These are phyloP conservation scores for Orthosia gothica DNA, from an alignment of 2,888 invertebrate genomes.

Conservation along the genomic window DNA sequence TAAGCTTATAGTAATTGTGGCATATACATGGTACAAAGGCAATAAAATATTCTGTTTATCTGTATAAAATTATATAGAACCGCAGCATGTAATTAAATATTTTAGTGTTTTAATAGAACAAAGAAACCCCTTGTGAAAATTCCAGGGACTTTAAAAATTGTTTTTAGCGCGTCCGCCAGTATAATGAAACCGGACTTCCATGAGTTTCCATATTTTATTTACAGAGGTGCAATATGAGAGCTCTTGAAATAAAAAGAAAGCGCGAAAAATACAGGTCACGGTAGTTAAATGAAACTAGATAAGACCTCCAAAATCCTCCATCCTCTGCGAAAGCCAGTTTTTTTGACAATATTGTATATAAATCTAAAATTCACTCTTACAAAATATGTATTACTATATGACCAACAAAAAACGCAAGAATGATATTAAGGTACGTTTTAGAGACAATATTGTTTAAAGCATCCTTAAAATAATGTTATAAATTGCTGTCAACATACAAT, in stretches of 20 bases:
- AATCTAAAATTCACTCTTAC: too few species aligned
- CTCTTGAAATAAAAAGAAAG: constrained; percentile 9
- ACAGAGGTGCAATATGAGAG: constrained; percentile 31
- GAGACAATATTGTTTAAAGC: too few species aligned
- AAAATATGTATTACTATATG: background rate
- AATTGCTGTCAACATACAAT: background rate
- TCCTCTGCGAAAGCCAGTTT: background rate
- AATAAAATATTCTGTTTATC: background rate
- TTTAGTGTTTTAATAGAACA: constrained; percentile 12
- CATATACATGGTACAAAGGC: too few species aligned
- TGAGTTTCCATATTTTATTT: constrained; percentile 57
- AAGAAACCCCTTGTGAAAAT: constrained; percentile 12
- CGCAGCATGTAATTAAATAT: background rate
- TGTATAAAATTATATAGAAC: background rate
- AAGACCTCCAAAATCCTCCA: too few species aligned
- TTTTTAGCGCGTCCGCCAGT: constrained; percentile 15
- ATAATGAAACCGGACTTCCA: constrained; percentile 49
- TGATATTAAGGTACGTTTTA: too few species aligned
- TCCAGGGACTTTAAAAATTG: background rate
- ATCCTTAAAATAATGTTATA: background rate
- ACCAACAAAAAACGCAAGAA: too few species aligned
- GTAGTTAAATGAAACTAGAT: constrained; percentile 11
- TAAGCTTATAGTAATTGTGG: too few species aligned
- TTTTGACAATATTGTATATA: background rate
- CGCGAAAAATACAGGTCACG: constrained; percentile 3